Conservation (phyloP, 2,888 invertebrate genomes). For the Drosophila antonietae region DNA sequence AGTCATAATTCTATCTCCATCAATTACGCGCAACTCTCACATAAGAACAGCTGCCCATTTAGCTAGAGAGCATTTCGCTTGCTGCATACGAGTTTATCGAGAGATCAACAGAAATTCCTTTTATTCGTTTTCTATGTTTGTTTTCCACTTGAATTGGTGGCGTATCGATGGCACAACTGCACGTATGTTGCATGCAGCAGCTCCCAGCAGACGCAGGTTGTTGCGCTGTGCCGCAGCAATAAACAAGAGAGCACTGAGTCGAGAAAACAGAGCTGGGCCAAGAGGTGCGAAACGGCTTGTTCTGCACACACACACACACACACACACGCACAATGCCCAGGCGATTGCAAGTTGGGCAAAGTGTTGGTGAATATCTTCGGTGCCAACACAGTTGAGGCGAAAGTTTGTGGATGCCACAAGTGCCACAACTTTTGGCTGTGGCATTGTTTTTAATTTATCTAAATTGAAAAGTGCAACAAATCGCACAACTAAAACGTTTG, state of each 20-base stretch:
- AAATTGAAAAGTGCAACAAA: constrained; percentile 80
- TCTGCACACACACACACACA: constrained; percentile 15
- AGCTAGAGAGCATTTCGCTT: constrained; percentile 11
- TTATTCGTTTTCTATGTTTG: constrained; percentile 20
- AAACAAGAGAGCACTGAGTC: constrained; percentile 46
- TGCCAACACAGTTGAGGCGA: constrained; percentile 3
- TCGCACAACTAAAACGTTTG: constrained; percentile 66
- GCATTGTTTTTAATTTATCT: constrained; percentile 79
- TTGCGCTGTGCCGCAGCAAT: constrained; percentile 58
- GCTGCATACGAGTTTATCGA: background rate
- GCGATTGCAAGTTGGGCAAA: constrained; percentile 67
- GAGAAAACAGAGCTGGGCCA: background rate
- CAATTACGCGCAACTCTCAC: background rate
- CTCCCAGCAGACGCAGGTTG: constrained; percentile 45
- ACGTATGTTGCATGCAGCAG: constrained; percentile 50
- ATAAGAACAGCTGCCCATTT: background rate
- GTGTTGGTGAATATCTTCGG: constrained; percentile 56
- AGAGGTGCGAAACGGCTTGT: background rate
- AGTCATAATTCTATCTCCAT: background rate
- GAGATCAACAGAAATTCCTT: constrained; percentile 1
- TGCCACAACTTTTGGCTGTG: constrained; percentile 56
- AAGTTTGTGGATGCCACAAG: constrained; percentile 43
- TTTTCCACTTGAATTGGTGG: constrained; percentile 70
- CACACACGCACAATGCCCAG: constrained; percentile 45
- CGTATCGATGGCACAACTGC: constrained; percentile 63